Evolutionary conservation across 2,888 invertebrate genomes (phyloP), one percentile per base, ranked within the genome.

Genomic region (Zele albiditarsus): DNA sequence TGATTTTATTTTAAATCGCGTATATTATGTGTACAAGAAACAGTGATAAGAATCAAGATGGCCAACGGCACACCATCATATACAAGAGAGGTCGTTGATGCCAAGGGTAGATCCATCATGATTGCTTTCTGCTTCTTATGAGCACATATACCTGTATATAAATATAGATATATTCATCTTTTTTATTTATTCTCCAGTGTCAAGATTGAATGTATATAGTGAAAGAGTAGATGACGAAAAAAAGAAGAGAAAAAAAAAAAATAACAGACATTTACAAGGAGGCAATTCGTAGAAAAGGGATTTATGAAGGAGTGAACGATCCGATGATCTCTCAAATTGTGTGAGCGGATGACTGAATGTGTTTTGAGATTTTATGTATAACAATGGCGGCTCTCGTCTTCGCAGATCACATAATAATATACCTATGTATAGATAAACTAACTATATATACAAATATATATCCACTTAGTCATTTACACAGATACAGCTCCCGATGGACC

Each of bases 401-500:
- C 31, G 28, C 27, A 42, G 3, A 68, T 20, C 20, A 49, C 20
- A 53, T 68, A 53, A 68, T 68, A 68, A 53, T 53, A 53, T 53
- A 53, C 53, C 53, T 20, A 53, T 53, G 53, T 53, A 42, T 6
- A 53, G n/a, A 46, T 46, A 46, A n/a, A 53, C 53, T 53, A 6
- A 53, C 53, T 53, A 23, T 20, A 53, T 53, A 53, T 53, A 53
- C 53, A 53, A 53, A 53, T 53, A 53, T n/a, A 60, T 60, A 60
- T 60, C 25, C 38, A 69, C 69, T 63, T 62, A 63, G 63, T 69
- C 74, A 58, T 69, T 74, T 69, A 74, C 53, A n/a, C 60, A 67
- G 66, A 62, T 77, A 78, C 74, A 79, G 79, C 80, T 79, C 78
- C 80, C 80, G 73, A 78, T 78, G 79, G 78, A 81, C 77, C 74